Percentiles rank a stretch among this genome's conserved stretches.
These are phyloP conservation scores for Spatula versicolor DNA, from an alignment of 2,797 vertebrate species.

Conservation along the genomic window DNA sequence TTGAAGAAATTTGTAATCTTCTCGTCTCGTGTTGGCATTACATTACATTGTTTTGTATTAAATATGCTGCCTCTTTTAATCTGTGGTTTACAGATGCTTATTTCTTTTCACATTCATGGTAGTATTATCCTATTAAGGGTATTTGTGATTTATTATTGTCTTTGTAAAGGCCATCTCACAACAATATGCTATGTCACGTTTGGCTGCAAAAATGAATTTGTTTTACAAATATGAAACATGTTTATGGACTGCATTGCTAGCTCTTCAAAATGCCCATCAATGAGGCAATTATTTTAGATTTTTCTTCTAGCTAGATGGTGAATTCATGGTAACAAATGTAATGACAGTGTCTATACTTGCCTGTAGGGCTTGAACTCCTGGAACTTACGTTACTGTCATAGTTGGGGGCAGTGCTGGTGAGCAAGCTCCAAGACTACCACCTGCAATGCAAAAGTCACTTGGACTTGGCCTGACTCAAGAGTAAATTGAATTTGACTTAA, in stretches of 20 bases:
- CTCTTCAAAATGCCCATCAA: not conserved
- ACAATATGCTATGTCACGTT: constrained; percentile 7
- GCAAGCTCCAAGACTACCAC: not conserved
- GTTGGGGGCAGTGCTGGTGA: not conserved
- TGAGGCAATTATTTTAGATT: not conserved
- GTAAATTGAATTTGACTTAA: not conserved
- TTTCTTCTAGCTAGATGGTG: not conserved
- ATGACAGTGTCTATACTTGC: not conserved
- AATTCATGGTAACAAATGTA: not conserved
- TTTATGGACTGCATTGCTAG: not conserved
- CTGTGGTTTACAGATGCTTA: constrained; percentile 58
- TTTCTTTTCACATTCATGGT: constrained; percentile 50
- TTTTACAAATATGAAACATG: constrained; percentile 16
- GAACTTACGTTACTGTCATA: not conserved
- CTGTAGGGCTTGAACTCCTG: not conserved
- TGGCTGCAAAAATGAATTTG: constrained; percentile 33
- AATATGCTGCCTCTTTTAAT: constrained; percentile 63
- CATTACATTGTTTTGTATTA: constrained; percentile 65
- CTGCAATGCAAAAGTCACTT: not conserved
- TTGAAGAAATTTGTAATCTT: constrained; percentile 70
- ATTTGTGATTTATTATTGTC: constrained; percentile 54
- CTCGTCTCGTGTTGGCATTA: constrained; percentile 51
- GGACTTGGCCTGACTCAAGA: not conserved
- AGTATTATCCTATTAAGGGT: constrained; percentile 59
- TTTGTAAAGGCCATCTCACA: not conserved